Evolutionary conservation across 2,113 vertebrate genomes (phyloP), one percentile per base, ranked within the genome.

Genomic region (Brevimyrus niger): DNA sequence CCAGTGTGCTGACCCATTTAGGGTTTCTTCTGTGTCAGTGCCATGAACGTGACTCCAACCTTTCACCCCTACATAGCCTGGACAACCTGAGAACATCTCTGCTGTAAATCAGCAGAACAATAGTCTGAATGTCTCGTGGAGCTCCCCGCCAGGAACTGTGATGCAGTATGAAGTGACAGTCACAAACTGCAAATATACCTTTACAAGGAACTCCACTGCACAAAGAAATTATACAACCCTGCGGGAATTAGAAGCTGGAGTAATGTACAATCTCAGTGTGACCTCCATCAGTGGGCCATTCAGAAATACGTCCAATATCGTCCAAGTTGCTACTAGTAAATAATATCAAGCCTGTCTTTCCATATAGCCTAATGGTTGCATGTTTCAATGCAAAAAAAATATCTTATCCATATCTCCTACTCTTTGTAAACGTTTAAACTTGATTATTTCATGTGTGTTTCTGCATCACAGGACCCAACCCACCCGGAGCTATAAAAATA

Each of bases 251-350:
- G 0, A 6, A 0, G 92, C 94, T 8, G 94, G 93, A 13, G 92
- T 89, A 85, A 0, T 92, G 13, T 92, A 80, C 91, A 1, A 0
- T 0, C 44, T 94, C 89, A 89, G 58, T 4, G 94, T 94, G 76
- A 93, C 91, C 0, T 47, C 94, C 58, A 89, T 92, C 0, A 93
- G 91, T 48, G 93, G 93, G 80, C 0, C 0, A 38, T 90, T 92
- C 53, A 0, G 0, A 0, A 65, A 11, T 48, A 44, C 7, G 0
- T 93, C 94, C 83, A 23, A 90, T 1, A 5, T 0, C 2, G 4
- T 35, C 38, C 42, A 73, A 51, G 46, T 90, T 58, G 93, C 94
- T 61, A 95, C 94, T 2, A 0, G 94, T 95, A 90, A 92, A 93
- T 89, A 48, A 53, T 80, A 21, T 21, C 1, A 31, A 44, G 10